These are phyloP conservation scores for Tetramorium parvispinum DNA, from an alignment of 1,140 invertebrate genomes.

Conservation along the genomic window DNA sequence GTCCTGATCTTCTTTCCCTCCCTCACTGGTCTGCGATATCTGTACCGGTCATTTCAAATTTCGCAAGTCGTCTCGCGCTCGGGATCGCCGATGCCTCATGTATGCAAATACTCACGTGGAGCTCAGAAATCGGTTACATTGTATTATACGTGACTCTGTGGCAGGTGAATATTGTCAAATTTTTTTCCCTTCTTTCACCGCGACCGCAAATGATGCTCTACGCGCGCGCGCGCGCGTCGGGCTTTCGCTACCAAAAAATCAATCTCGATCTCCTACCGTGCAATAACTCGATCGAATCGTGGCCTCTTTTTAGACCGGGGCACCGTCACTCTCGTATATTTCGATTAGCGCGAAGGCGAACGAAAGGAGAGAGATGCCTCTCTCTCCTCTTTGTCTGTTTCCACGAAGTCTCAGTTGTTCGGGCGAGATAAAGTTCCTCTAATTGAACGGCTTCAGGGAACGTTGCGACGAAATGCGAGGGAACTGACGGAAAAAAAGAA, in stretches of 20 bases:
- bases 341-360: constrained; percentile 4
- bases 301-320: neutral
- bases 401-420: constrained; percentile 21
- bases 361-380: constrained; percentile 1
- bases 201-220: constrained; percentile 17
- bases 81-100: neutral
- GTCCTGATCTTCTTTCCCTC: neutral
- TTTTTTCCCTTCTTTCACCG: constrained; percentile 20
- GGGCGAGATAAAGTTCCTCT: constrained; percentile 8
- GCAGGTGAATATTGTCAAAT: neutral
- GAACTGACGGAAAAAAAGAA: constrained; percentile 30
- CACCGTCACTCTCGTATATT: constrained; percentile 20
- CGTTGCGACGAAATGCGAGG: constrained; percentile 32
- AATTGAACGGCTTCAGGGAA: constrained; percentile 33
- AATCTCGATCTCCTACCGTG: constrained; percentile 27
- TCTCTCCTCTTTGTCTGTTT: neutral
- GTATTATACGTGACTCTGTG: neutral
- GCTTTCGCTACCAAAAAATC: constrained; percentile 34
- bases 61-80: neutral
- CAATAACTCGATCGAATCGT: constrained; percentile 32
- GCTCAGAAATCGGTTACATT: neutral
- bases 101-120: constrained; percentile 5
- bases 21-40: constrained; percentile 6
- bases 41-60: constrained; percentile 6
- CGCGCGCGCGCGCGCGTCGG: neutral